These are phyloP conservation scores for Cotesia chilonis DNA, from an alignment of 1,140 invertebrate genomes.

Conservation along the genomic window DNA sequence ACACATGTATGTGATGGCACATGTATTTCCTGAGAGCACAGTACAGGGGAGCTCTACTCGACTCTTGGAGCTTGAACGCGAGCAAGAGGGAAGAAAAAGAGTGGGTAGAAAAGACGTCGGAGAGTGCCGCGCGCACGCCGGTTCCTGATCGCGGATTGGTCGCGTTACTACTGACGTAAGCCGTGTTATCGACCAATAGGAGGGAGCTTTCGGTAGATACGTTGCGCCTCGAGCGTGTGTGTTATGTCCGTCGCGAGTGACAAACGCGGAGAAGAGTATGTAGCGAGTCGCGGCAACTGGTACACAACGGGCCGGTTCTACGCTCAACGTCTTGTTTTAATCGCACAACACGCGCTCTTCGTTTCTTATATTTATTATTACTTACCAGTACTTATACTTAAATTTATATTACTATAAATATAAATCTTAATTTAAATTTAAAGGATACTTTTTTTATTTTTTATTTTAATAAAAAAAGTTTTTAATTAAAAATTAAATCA, in stretches of 20 bases:
- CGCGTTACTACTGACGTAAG: constrained; percentile 51
- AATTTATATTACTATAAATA: no score
- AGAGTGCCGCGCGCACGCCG: constrained; percentile 29
- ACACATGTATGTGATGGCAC: neutral
- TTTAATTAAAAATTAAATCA: no score
- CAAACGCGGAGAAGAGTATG: constrained; percentile 37
- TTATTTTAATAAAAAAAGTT: no score
- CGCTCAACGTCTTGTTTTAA: constrained; percentile 25
- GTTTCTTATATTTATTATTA: constrained; percentile 8
- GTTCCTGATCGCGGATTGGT: constrained; percentile 41
- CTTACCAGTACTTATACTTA: constrained; percentile 1
- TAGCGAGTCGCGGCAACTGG: constrained; percentile 50
- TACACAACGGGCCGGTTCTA: constrained; percentile 44
- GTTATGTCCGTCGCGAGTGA: neutral
- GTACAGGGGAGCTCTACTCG: neutral
- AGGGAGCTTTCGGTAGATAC: constrained; percentile 30
- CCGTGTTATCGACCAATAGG: constrained; percentile 52
- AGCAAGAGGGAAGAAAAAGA: constrained; percentile 17
- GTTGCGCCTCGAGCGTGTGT: constrained; percentile 31
- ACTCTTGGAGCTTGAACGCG: neutral
- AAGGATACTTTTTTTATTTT: no score
- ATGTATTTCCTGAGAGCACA: neutral
- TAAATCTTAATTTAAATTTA: no score
- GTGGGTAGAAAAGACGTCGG: constrained; percentile 16
- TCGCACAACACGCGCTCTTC: constrained; percentile 17